These are phyloP conservation scores for Penaeus chinensis DNA, from an alignment of 1,140 invertebrate genomes.

Conservation along the genomic window DNA sequence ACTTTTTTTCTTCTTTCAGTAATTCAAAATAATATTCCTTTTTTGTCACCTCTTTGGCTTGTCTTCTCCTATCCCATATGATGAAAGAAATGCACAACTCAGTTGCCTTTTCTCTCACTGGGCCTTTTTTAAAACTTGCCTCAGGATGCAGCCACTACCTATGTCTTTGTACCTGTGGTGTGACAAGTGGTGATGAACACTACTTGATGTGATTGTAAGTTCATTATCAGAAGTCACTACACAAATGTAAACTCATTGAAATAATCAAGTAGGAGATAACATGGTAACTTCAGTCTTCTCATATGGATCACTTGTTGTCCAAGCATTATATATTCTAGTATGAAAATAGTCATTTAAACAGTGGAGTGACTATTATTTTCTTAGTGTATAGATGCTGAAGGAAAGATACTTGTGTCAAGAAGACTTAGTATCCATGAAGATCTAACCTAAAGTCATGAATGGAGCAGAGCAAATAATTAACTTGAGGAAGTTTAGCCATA, in stretches of 20 bases:
- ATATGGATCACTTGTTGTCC: no score
- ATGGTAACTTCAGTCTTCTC: no score
- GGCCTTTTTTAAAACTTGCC: neutral
- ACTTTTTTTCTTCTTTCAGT: slow-evolving; percentile 11
- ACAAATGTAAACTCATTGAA: slow-evolving; percentile 49
- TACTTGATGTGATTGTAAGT: slow-evolving; percentile 25
- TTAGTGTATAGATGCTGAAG: no score
- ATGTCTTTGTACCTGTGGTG: slow-evolving; percentile 41
- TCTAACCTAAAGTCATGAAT: no score
- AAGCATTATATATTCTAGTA: no score
- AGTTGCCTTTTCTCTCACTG: no score
- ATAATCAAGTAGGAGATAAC: slow-evolving; percentile 26
- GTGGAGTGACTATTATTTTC: no score
- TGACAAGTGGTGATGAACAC: slow-evolving; percentile 20
- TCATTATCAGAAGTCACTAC: slow-evolving; percentile 37
- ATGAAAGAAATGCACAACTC: slow-evolving; percentile 18
- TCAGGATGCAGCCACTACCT: slow-evolving; percentile 30
- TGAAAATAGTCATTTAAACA: no score
- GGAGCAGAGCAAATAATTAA: neutral
- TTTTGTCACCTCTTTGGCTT: neutral
- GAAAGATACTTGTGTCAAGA: no score
- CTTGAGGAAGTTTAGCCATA: slow-evolving; percentile 1
- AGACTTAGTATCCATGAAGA: no score
- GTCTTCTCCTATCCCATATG: slow-evolving; percentile 10
- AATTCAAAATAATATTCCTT: slow-evolving; percentile 25